A percentile compares a stretch with the other conserved stretches of the same genome.
These are phyloP conservation scores for Amblyjoppa fuscipennis DNA, from an alignment of 2,888 invertebrate genomes.

Conservation along the genomic window DNA sequence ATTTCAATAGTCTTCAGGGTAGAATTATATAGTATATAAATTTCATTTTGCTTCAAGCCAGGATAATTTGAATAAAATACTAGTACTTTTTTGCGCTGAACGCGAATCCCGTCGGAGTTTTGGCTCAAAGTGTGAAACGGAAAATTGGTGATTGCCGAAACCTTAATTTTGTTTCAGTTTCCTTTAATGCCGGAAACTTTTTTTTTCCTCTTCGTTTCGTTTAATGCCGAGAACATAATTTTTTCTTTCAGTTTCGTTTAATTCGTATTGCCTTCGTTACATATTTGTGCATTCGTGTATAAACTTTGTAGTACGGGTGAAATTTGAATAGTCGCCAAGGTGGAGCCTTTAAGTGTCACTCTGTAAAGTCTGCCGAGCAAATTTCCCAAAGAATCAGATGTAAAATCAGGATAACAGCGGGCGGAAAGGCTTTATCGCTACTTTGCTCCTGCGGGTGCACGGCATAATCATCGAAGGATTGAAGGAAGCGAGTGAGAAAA, in stretches of 20 bases:
- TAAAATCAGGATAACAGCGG: conserved; percentile 46
- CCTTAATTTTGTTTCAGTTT: too few species aligned
- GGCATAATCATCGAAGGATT: conserved; percentile 34
- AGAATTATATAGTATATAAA: too few species aligned
- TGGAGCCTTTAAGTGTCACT: neutral
- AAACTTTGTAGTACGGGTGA: neutral
- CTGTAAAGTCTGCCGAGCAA: neutral
- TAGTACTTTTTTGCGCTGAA: too few species aligned
- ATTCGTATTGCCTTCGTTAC: neutral
- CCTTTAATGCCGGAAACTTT: too few species aligned
- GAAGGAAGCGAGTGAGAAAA: conserved; percentile 35
- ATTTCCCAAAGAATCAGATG: conserved; percentile 6
- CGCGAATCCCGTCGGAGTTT: too few species aligned
- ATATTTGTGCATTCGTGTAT: neutral
- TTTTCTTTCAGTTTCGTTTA: neutral
- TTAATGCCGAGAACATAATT: neutral
- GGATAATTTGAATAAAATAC: too few species aligned
- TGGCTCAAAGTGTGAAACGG: too few species aligned
- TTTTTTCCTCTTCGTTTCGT: neutral
- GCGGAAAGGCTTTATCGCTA: conserved; percentile 2
- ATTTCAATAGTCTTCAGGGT: too few species aligned
- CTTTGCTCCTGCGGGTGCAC: conserved; percentile 39
- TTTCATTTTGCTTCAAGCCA: too few species aligned
- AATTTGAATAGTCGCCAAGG: neutral
- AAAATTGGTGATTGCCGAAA: too few species aligned